Conservation (phyloP, 2,797 vertebrate genomes). For the Melopsittacus undulatus region DNA sequence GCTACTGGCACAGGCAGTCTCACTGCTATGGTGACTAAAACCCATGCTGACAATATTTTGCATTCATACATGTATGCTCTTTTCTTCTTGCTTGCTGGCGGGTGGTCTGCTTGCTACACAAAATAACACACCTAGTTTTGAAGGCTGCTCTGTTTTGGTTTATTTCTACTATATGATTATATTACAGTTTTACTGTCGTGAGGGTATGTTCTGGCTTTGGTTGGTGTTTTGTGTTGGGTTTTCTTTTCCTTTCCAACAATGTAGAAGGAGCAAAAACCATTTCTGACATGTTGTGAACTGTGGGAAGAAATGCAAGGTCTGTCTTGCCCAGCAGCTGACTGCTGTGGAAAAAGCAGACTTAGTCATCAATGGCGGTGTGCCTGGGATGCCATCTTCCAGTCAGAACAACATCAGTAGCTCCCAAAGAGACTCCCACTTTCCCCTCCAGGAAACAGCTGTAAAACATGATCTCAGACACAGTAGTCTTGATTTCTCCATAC, state of each 20-base stretch:
- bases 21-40: not conserved
- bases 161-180: not conserved
- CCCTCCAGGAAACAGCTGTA: not conserved
- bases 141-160: not conserved
- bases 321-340: slow-evolving; percentile 11
- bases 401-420: not conserved
- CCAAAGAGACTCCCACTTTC: not conserved
- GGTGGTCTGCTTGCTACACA: not conserved
- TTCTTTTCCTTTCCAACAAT: not conserved
- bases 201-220: not conserved
- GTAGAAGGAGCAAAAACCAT: not conserved
- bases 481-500: not conserved
- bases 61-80: not conserved
- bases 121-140: not conserved
- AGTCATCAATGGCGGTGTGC: not conserved
- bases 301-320: slow-evolving; percentile 2
- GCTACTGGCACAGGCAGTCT: not conserved
- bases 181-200: not conserved
- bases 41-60: fast-evolving
- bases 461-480: not conserved
- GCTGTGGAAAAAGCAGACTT: not conserved
- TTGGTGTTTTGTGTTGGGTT: fast-evolving
- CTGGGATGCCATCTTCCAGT: not conserved
- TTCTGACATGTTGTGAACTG: slow-evolving; percentile 20
- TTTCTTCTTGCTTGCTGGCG: not conserved